Evolutionary conservation across 2,797 vertebrate genomes (phyloP).

Genomic region (Nothura maculosa): DNA sequence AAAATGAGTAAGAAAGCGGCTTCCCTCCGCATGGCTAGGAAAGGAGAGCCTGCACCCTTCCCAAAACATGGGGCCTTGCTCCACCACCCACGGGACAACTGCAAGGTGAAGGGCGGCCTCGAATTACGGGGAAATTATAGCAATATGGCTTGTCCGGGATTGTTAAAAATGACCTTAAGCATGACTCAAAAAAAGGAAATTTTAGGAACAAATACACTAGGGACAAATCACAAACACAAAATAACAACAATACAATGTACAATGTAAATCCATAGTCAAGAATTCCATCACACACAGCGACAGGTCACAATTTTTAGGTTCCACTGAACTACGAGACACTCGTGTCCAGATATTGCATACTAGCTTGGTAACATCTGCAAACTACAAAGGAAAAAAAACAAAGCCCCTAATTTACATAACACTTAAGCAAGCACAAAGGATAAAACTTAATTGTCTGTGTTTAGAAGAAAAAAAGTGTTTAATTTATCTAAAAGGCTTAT

Average conservation of each 20-base stretch:
- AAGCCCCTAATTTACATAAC: not conserved
- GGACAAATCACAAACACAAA: not conserved
- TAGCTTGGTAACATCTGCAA: not conserved
- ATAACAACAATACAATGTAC: not conserved
- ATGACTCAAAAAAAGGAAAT: fast-evolving
- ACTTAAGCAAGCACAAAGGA: not conserved
- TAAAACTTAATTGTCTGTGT: not conserved
- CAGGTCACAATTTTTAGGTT: not conserved
- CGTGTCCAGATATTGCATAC: not conserved
- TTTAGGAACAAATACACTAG: not conserved
- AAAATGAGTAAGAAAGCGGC: not conserved
- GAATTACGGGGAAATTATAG: too few species aligned
- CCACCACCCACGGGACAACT: not conserved
- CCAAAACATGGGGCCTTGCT: slow-evolving; percentile 29
- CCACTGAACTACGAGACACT: not conserved
- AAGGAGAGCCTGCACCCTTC: not conserved
- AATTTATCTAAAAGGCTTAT: not conserved
- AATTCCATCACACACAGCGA: not conserved
- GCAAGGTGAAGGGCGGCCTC: not conserved
- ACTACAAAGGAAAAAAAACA: not conserved
- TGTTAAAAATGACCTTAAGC: not conserved
- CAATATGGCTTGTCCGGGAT: too few species aligned
- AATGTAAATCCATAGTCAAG: too few species aligned
- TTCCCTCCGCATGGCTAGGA: not conserved
- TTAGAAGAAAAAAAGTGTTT: not conserved